Conservation (phyloP, 92 coral and sea anemone genomes). For the Isaurus tuberculatus region DNA sequence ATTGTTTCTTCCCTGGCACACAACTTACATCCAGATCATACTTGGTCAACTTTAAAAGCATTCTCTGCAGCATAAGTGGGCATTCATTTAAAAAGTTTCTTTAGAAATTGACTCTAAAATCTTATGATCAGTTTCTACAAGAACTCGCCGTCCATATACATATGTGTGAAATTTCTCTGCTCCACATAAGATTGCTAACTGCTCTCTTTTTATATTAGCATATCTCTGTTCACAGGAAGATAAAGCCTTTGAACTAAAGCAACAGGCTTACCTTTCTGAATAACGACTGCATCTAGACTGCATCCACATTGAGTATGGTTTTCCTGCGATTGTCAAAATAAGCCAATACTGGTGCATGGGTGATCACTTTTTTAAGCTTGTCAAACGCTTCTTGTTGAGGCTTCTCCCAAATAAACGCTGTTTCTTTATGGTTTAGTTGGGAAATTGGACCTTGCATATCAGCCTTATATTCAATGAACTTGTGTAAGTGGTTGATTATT, state of each 20-base stretch:
- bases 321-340: conserved; percentile 36
- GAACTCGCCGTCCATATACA: conserved; percentile 11
- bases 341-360: conserved; percentile 34
- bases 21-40: conserved; percentile 51
- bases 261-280: conserved; percentile 57
- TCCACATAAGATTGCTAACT: conserved; percentile 55
- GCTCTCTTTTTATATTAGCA: conserved; percentile 58
- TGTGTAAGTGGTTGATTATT: conserved; percentile 62
- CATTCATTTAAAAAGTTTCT: conserved; percentile 54
- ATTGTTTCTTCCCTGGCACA: conserved; percentile 58
- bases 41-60: conserved; percentile 59
- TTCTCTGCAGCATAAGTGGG: conserved; percentile 61
- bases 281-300: conserved; percentile 55
- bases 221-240: conserved; percentile 38
- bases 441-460: conserved; percentile 54
- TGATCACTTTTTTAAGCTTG: conserved; percentile 17
- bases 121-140: not conserved
- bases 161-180: conserved; percentile 60
- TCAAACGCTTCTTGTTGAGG: conserved; percentile 58
- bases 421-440: conserved; percentile 45
- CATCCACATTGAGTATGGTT: conserved; percentile 52
- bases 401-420: conserved; percentile 50
- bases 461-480: conserved; percentile 64
- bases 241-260: conserved; percentile 59
- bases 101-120: not conserved